Evolutionary conservation across 2,113 vertebrate species (phyloP).

Genomic region (Microcebus murinus): DNA sequence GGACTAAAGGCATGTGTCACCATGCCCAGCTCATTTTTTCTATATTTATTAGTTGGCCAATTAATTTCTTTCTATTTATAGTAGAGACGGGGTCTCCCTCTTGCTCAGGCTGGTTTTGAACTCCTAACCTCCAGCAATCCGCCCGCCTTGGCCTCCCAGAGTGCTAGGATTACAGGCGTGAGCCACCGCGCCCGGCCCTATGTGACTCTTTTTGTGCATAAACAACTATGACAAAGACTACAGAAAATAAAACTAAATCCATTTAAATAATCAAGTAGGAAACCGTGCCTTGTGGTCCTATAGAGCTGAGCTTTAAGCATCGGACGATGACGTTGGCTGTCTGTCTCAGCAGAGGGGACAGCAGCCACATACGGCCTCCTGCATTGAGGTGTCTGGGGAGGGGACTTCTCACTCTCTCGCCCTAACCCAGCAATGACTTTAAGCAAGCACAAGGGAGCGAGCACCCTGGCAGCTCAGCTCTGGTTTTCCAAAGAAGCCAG

Average conservation of each 20-base stretch:
- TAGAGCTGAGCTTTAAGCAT: background rate
- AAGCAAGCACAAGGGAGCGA: background rate
- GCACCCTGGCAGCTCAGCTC: background rate
- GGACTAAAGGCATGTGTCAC: no score
- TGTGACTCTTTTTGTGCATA: background rate
- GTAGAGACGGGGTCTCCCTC: no score
- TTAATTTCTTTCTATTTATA: no score
- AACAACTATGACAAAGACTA: background rate
- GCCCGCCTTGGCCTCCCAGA: no score
- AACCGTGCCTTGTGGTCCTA: background rate
- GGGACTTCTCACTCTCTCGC: background rate
- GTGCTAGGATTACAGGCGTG: no score
- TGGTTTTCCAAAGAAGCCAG: background rate
- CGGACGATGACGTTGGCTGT: accelerated
- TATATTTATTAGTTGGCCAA: no score
- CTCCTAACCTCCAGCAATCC: no score
- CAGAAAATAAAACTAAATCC: background rate
- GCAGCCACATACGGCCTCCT: accelerated
- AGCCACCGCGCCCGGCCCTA: no score
- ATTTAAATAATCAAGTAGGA: background rate
- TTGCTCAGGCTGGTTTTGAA: no score
- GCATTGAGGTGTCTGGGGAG: accelerated
- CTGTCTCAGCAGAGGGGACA: background rate
- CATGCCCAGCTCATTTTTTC: no score
- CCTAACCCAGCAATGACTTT: background rate